Evolutionary conservation across 2,113 vertebrate genomes (phyloP), one percentile per base, ranked within the genome.

Genomic region (Riparia riparia): DNA sequence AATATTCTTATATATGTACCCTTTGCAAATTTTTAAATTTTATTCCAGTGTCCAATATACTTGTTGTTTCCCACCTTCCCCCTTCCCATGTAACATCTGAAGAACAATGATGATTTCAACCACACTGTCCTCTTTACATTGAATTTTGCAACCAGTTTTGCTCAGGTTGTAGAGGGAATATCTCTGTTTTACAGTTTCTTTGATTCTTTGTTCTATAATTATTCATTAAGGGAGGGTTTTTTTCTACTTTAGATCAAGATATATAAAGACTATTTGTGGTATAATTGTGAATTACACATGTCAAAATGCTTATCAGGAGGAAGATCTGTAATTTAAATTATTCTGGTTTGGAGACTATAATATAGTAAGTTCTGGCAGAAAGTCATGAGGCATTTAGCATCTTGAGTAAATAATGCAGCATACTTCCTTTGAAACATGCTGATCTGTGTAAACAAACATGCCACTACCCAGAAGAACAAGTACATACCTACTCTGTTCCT

Each of bases 41-140:
- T 56, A 25, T 69, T 84, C n/a, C 9, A 26, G 12, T 78, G 7
- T 14, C 14, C 10, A 34, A 28, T 41, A 37, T 24, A 10, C 3
- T 68, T 83, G 2, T 57, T 69, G 3, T 61, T 81, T 73, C 15
- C 29, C 24, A 68, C 7, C 12, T 21, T 14, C 61, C 8, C 0
- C 1, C 3, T 65, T 65, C 11, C 10, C 1, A 45, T 61, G 32
- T 22, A 42, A 41, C 49, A 56, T 42, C 31, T 57, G 7, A 28
- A 73, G 56, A 56, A 41, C 7, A 82, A 42, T 16, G 17, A 32
- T 14, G 3, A 17, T 53, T 87, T 66, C 64, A 71, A 20, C 9
- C 44, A 58, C 1, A 0, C 19, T 71, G 6, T 18, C 6, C 2
- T 68, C 8, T 71, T 76, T 44, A 37, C 9, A 45, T 2, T 5